These are phyloP conservation scores for Drosophila hamatofila DNA, from an alignment of 2,888 invertebrate species.

Conservation along the genomic window DNA sequence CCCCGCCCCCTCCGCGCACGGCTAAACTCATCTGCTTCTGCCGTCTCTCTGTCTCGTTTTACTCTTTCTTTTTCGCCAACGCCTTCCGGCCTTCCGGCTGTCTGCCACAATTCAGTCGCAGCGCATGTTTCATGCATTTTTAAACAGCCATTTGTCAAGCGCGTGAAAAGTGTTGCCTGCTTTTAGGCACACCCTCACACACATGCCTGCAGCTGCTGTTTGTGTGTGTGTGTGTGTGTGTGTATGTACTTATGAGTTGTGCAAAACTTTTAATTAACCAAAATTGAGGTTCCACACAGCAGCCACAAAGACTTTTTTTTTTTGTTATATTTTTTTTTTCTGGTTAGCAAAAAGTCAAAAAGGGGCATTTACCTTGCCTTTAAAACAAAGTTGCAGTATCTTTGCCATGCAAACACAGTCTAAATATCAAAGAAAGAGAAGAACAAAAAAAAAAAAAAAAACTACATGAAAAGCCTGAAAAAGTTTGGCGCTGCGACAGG, in stretches of 20 bases:
- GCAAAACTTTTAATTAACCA: constrained; percentile 68
- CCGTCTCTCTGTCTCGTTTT: not conserved
- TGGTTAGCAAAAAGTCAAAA: constrained; percentile 37
- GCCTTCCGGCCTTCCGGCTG: constrained; percentile 9
- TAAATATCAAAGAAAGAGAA: not conserved
- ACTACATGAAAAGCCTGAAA: constrained; percentile 31
- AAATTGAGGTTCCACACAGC: constrained; percentile 55
- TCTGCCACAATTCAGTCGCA: constrained; percentile 29
- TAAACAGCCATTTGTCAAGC: constrained; percentile 74
- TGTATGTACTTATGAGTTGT: constrained; percentile 40
- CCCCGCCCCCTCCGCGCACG: not conserved
- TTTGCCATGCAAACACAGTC: constrained; percentile 4
- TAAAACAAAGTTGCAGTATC: constrained; percentile 11
- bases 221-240: not conserved
- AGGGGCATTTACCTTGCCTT: constrained; percentile 36
- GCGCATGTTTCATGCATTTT: constrained; percentile 71
- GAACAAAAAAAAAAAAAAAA: not conserved
- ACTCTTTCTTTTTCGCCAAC: not conserved
- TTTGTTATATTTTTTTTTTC: constrained; percentile 26
- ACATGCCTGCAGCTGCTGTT: constrained; percentile 16
- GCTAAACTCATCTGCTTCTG: not conserved
- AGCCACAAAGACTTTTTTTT: constrained; percentile 46
- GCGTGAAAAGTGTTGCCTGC: constrained; percentile 59
- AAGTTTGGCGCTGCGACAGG: constrained; percentile 33
- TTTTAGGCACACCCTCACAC: constrained; percentile 31